Conservation (phyloP, 2,888 invertebrate species). For the Pheosia gnoma region DNA sequence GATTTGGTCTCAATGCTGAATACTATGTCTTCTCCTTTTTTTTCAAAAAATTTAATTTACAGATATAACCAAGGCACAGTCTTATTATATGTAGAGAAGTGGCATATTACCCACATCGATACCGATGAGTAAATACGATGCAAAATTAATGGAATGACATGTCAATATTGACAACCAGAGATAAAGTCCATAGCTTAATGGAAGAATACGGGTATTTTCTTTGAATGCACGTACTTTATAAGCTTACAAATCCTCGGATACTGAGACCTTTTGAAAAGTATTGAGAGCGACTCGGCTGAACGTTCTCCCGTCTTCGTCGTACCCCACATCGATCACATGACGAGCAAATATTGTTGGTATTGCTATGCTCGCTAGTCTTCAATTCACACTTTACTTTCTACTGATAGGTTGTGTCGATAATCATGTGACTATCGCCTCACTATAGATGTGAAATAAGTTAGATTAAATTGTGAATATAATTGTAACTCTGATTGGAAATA, state of each 20-base stretch:
- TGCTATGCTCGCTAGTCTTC: slow-evolving; percentile 19
- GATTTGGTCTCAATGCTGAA: too few relatives aligned
- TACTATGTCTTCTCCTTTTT: too few relatives aligned
- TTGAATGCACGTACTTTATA: slow-evolving; percentile 11
- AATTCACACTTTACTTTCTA: slow-evolving; percentile 31
- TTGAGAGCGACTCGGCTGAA: slow-evolving; percentile 17
- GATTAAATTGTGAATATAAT: too few relatives aligned
- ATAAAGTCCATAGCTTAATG: slow-evolving; percentile 1
- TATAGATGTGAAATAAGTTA: too few relatives aligned
- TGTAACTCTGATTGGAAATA: too few relatives aligned
- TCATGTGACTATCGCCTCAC: slow-evolving; percentile 3
- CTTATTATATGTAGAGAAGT: too few relatives aligned
- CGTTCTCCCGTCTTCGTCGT: slow-evolving; percentile 14
- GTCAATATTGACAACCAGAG: not conserved
- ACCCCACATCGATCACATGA: slow-evolving; percentile 41
- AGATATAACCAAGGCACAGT: too few relatives aligned
- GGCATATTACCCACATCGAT: not conserved
- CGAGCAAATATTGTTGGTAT: slow-evolving; percentile 32
- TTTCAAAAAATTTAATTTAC: too few relatives aligned
- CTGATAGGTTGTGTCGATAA: slow-evolving; percentile 22
- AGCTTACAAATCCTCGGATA: slow-evolving; percentile 14
- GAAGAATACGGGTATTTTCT: slow-evolving; percentile 8
- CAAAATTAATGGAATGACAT: not conserved
- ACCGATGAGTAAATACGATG: not conserved
- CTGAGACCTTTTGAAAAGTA: slow-evolving; percentile 18